Evolutionary conservation across 2,797 vertebrate species (phyloP).

Genomic region (Sylvia borin): DNA sequence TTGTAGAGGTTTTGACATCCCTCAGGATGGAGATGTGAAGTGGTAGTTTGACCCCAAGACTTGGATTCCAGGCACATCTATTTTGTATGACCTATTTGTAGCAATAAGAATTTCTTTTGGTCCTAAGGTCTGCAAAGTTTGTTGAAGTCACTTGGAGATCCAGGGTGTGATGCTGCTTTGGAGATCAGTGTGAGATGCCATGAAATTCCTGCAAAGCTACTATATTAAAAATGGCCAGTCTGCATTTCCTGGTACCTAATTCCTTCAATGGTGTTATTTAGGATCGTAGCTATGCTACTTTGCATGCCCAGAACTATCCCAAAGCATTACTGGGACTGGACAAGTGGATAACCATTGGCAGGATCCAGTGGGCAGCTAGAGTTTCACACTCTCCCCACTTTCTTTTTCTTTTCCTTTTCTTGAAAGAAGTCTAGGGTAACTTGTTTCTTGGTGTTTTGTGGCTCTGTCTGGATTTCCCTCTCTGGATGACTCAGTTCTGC

Average conservation of each 20-base stretch:
- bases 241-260: neutral
- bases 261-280: neutral
- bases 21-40: neutral
- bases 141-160: neutral
- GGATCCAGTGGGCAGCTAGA: neutral
- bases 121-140: neutral
- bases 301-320: neutral
- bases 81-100: neutral
- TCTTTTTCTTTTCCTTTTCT: too few relatives aligned
- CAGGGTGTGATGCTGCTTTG: neutral
- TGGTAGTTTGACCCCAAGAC: neutral
- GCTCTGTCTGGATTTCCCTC: neutral
- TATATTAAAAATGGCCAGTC: neutral
- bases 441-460: neutral
- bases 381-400: rapidly evolving
- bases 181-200: neutral
- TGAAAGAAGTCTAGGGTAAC: neutral
- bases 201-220: neutral
- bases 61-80: neutral
- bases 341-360: neutral
- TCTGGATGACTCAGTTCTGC: neutral
- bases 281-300: neutral
- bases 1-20: neutral
- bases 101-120: neutral
- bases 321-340: neutral